Percentiles rank a stretch among this genome's conserved stretches.
Conservation (phyloP, 1,140 invertebrate species). For the Psilanteris sp. region DNA sequence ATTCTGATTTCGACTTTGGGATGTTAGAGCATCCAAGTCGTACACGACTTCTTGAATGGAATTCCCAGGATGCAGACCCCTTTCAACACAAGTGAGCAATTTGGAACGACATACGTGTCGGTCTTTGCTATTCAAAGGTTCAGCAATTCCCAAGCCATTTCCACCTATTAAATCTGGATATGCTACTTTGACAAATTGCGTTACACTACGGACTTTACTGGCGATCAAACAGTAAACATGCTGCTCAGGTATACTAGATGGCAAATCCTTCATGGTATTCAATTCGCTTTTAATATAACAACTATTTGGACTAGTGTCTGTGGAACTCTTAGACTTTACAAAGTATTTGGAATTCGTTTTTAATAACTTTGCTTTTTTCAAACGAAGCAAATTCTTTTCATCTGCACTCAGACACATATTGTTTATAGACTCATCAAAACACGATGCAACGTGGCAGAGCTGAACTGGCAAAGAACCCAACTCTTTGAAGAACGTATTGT, state of each 20-base stretch:
- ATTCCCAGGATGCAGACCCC: conserved; percentile 81
- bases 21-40: conserved; percentile 84
- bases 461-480: conserved; percentile 80
- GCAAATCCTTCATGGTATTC: conserved; percentile 59
- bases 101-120: conserved; percentile 83
- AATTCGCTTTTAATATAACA: conserved; percentile 42
- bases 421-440: conserved; percentile 29
- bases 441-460: conserved; percentile 10
- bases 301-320: too few relatives aligned
- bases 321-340: conserved; percentile 4
- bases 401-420: conserved; percentile 27
- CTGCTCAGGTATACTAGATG: conserved; percentile 61
- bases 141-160: conserved; percentile 79
- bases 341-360: conserved; percentile 30
- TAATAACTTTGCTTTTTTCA: conserved; percentile 28
- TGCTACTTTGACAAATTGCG: conserved; percentile 87
- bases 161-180: conserved; percentile 86
- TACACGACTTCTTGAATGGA: conserved; percentile 86
- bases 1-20: conserved; percentile 27
- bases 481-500: conserved; percentile 81
- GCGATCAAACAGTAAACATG: conserved; percentile 75
- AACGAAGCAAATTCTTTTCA: conserved; percentile 37
- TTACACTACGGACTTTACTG: conserved; percentile 82
- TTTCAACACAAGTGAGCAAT: conserved; percentile 82
- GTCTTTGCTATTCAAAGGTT: conserved; percentile 84